These are phyloP conservation scores for Otis tarda DNA, from an alignment of 2,113 vertebrate genomes.

Conservation along the genomic window DNA sequence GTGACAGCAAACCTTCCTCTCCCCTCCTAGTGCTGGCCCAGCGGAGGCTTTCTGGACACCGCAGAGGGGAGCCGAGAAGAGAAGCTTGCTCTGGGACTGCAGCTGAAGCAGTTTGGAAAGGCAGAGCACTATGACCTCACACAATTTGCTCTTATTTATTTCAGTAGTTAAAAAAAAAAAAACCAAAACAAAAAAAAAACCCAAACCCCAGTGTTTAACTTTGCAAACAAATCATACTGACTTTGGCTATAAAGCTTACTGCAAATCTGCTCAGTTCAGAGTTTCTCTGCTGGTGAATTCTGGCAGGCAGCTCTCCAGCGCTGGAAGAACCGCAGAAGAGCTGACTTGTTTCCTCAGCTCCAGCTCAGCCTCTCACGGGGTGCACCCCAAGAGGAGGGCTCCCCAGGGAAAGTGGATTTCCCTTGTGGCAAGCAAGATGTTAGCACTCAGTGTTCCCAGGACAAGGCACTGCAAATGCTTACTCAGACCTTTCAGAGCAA, in stretches of 20 bases:
- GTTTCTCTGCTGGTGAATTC: neutral
- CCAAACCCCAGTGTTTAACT: conserved; percentile 17
- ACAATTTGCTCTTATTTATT: conserved; percentile 44
- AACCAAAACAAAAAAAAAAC: neutral
- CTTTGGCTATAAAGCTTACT: conserved; percentile 35
- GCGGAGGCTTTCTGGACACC: neutral
- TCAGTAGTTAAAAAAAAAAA: conserved; percentile 39
- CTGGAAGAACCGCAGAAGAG: neutral
- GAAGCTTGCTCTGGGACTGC: conserved; percentile 8
- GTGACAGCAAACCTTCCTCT: neutral
- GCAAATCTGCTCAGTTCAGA: conserved; percentile 33
- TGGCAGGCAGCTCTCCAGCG: neutral
- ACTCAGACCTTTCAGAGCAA: neutral
- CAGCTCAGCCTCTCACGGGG: neutral
- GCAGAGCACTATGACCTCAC: conserved; percentile 34
- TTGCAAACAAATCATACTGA: conserved; percentile 40
- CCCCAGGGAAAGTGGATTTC: neutral
- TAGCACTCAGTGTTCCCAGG: neutral
- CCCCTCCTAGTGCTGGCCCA: neutral
- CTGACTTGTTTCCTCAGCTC: neutral
- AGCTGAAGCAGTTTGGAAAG: conserved; percentile 54
- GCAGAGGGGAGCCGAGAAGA: neutral
- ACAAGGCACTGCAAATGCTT: neutral
- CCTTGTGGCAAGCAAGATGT: neutral
- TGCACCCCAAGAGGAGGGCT: neutral